Evolutionary conservation across 1,140 invertebrate species (phyloP).

Genomic region (Papilio xuthus): DNA sequence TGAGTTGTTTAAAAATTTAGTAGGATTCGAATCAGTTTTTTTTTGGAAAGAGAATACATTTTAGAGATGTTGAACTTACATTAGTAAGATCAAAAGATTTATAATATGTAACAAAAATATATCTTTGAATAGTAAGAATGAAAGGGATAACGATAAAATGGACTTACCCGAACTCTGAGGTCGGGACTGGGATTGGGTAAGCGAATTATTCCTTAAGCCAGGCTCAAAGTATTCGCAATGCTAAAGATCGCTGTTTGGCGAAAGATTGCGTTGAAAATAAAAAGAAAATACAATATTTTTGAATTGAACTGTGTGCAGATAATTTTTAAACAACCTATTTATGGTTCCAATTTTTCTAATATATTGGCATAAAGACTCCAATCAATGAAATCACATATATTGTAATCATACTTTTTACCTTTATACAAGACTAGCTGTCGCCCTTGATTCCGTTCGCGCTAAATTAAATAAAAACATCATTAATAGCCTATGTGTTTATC

Average conservation of each 20-base stretch:
- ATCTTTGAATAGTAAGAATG: background rate
- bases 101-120: constrained; percentile 2
- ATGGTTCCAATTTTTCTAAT: background rate
- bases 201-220: constrained; percentile 36
- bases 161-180: constrained; percentile 26
- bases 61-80: background rate
- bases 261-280: constrained; percentile 10
- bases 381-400: too few species aligned
- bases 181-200: constrained; percentile 4
- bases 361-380: too few species aligned
- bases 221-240: constrained; percentile 15
- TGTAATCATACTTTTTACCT: too few species aligned
- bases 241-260: constrained; percentile 15
- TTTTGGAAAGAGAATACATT: too few species aligned
- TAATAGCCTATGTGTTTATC: too few species aligned
- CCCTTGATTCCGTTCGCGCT: too few species aligned
- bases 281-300: background rate
- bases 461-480: too few species aligned
- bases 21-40: too few species aligned
- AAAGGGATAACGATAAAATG: constrained; percentile 37
- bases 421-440: too few species aligned
- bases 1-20: too few species aligned
- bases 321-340: background rate
- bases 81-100: constrained; percentile 12
- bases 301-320: background rate